Percentiles rank a stretch among this genome's conserved stretches.
These are phyloP conservation scores for Aleiodes sp. DNA, from an alignment of 1,140 invertebrate genomes.

Conservation along the genomic window DNA sequence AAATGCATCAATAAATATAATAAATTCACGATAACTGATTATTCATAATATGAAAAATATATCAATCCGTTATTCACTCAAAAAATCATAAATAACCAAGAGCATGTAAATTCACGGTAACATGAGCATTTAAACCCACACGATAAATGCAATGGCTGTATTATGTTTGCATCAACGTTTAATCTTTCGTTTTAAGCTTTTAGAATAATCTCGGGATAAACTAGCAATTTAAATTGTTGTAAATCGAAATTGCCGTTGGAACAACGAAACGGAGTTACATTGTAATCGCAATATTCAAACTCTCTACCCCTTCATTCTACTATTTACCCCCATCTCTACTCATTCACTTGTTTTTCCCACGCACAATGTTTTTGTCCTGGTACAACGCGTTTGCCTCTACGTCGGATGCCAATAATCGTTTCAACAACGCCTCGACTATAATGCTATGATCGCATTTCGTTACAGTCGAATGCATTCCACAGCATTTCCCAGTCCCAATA, in stretches of 20 bases:
- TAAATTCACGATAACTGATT: no score
- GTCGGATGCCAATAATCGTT: conserved; percentile 56
- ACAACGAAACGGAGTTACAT: conserved; percentile 51
- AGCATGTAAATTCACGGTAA: neutral
- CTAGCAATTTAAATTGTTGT: conserved; percentile 48
- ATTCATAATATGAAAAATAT: neutral
- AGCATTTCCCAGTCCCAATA: conserved; percentile 36
- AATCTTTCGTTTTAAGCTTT: conserved; percentile 60
- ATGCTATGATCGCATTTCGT: conserved; percentile 61
- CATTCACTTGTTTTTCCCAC: conserved; percentile 15
- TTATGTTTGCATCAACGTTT: conserved; percentile 26
- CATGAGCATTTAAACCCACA: neutral
- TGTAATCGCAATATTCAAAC: conserved; percentile 61
- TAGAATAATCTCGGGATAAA: conserved; percentile 57
- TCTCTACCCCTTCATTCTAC: neutral
- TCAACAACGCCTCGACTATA: conserved; percentile 63
- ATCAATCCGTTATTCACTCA: neutral
- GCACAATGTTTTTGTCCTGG: neutral
- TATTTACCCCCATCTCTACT: neutral
- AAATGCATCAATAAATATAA: no score
- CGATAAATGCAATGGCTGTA: conserved; percentile 39
- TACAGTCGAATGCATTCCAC: conserved; percentile 56
- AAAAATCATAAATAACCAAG: no score
- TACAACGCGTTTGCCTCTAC: conserved; percentile 10
- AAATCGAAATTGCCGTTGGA: conserved; percentile 59